Conservation (phyloP, 1,140 invertebrate species). For the Nylanderia fulva region DNA sequence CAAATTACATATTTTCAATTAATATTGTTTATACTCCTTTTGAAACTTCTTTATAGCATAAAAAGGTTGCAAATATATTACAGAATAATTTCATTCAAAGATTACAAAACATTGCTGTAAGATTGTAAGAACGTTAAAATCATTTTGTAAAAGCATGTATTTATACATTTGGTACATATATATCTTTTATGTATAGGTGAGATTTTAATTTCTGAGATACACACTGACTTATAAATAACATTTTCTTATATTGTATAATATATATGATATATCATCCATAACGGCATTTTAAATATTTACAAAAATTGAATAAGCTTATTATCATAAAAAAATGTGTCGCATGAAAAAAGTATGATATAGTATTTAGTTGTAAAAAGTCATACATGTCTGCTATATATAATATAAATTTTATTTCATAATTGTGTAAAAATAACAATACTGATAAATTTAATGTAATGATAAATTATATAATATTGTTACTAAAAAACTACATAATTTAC, state of each 20-base stretch:
- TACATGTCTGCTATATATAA: conserved; percentile 1
- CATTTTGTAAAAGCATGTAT: conserved; percentile 17
- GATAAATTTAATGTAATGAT: conserved; percentile 31
- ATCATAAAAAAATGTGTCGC: neutral
- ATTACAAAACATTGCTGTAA: no score
- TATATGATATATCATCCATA: neutral
- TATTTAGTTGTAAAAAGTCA: conserved; percentile 33
- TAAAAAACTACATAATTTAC: neutral
- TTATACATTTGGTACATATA: neutral
- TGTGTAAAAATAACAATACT: conserved; percentile 64
- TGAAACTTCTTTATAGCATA: conserved; percentile 25
- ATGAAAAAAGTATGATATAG: conserved; percentile 6
- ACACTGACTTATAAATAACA: conserved; percentile 38
- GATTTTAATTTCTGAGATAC: conserved; percentile 48
- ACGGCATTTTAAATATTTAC: neutral
- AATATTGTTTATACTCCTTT: conserved; percentile 14
- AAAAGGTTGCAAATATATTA: no score
- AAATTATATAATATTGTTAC: conserved; percentile 27
- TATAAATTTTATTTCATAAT: conserved; percentile 43
- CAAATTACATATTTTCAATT: neutral
- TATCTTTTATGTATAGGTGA: conserved; percentile 9
- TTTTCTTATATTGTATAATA: conserved; percentile 50
- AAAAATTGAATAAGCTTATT: conserved; percentile 22
- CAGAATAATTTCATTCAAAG: no score
- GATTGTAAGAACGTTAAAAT: no score